Conservation (phyloP, 1,140 invertebrate genomes). For the Steinernema khuongi region DNA sequence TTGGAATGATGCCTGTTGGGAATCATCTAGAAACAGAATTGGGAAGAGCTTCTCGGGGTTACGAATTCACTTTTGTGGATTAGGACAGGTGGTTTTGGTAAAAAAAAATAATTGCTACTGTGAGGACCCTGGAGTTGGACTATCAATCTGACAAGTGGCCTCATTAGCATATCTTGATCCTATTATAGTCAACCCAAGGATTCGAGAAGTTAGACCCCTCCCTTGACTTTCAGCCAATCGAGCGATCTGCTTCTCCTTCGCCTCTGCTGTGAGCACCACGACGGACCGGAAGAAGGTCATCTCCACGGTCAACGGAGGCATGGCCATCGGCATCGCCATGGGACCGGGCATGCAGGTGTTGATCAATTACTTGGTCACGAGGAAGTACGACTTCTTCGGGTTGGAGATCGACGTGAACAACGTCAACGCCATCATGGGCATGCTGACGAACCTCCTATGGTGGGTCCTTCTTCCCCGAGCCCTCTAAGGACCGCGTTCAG, state of each 20-base stretch:
- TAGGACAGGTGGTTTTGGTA: too few relatives aligned
- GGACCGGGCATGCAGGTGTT: background rate
- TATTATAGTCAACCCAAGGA: too few relatives aligned
- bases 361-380: background rate
- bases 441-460: background rate
- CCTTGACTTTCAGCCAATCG: background rate
- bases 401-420: background rate
- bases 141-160: too few relatives aligned
- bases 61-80: too few relatives aligned
- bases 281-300: background rate
- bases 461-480: background rate
- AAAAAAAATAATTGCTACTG: too few relatives aligned
- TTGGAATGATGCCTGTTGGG: too few relatives aligned
- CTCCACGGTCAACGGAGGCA: background rate
- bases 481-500: background rate
- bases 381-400: background rate
- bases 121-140: too few relatives aligned
- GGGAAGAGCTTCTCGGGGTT: too few relatives aligned
- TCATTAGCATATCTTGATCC: too few relatives aligned
- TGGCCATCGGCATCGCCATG: background rate
- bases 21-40: too few relatives aligned
- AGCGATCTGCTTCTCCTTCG: constrained; percentile 1
- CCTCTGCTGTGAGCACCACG: background rate
- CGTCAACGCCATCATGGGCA: background rate
- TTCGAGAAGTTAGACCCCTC: too few relatives aligned